Conservation (phyloP, 2,888 invertebrate species). For the Drosophila helvetica region DNA sequence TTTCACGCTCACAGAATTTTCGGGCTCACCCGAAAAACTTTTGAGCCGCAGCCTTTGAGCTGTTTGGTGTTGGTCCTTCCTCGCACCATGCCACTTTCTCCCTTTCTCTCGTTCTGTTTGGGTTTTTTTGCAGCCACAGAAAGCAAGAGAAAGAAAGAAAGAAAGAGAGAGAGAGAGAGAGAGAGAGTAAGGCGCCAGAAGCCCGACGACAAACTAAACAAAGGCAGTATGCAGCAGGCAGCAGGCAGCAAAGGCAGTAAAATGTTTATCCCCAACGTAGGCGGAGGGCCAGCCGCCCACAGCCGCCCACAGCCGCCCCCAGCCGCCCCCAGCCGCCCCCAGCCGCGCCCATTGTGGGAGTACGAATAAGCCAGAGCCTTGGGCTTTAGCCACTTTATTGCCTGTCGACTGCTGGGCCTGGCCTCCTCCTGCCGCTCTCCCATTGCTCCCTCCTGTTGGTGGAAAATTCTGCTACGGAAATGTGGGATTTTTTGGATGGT, state of each 20-base stretch:
- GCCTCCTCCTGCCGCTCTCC: background rate
- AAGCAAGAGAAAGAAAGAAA: background rate
- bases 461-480: conserved; percentile 30
- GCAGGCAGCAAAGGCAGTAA: conserved; percentile 21
- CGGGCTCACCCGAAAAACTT: conserved; percentile 23
- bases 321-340: background rate
- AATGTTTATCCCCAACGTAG: conserved; percentile 28
- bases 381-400: conserved; percentile 30
- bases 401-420: background rate
- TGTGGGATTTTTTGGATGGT: conserved; percentile 30
- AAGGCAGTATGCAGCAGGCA: background rate
- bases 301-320: background rate
- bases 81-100: background rate
- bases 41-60: conserved; percentile 1
- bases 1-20: background rate
- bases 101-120: background rate
- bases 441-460: background rate
- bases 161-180: background rate
- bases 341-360: conserved; percentile 2
- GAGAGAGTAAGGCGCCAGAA: background rate
- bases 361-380: conserved; percentile 14
- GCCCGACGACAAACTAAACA: conserved; percentile 33
- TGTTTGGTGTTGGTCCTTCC: conserved; percentile 11
- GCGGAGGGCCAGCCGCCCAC: background rate
- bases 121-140: conserved; percentile 2